A percentile compares a stretch with the other conserved stretches of the same genome.
Evolutionary conservation across 2,113 vertebrate species (phyloP).

Genomic region (Rattus norvegicus): GRCr8 NC_086023.1:166136001-166136500

Average conservation of each 20-base stretch:
- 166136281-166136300: constrained; percentile 38
- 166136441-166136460: constrained; percentile 41
- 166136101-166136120: constrained; percentile 59
- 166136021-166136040: no score
- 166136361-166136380: constrained; percentile 56
- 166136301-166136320: not conserved
- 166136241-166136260: constrained; percentile 61
- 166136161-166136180: not conserved
- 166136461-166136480: constrained; percentile 37
- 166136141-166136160: not conserved
- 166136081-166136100: constrained; percentile 36
- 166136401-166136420: constrained; percentile 55
- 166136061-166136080: not conserved
- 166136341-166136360: constrained; percentile 63
- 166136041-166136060: no score
- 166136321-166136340: constrained; percentile 66
- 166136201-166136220: constrained; percentile 32
- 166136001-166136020: no score
- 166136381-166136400: constrained; percentile 8
- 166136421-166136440: not conserved
- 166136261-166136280: constrained; percentile 58
- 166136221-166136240: constrained; percentile 54
- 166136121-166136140: constrained; percentile 53
- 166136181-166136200: constrained; percentile 70
- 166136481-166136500: constrained; percentile 36